These are phyloP conservation scores for Xestia sexstrigata DNA, from an alignment of 2,888 invertebrate genomes.

Conservation along the genomic window DNA sequence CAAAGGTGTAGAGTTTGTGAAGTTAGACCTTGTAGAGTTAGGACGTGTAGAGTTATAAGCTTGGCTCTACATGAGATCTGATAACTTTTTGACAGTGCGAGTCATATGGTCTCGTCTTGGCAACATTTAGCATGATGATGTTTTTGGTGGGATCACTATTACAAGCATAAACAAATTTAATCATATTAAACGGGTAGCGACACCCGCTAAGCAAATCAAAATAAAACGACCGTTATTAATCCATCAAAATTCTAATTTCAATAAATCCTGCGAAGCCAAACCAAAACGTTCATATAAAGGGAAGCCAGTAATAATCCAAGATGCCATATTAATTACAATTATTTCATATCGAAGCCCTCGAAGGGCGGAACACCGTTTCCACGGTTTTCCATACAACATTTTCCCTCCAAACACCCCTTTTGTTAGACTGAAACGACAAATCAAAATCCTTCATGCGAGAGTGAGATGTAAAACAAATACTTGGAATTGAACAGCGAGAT, in stretches of 20 bases:
- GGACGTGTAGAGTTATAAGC: too few relatives aligned
- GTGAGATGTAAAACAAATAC: slow-evolving; percentile 26
- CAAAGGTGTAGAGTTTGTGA: too few relatives aligned
- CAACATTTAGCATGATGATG: too few relatives aligned
- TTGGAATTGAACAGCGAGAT: slow-evolving; percentile 1
- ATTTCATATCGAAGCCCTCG: slow-evolving; percentile 70
- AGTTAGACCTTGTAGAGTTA: too few relatives aligned
- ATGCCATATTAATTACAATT: slow-evolving; percentile 83
- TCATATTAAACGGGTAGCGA: not conserved
- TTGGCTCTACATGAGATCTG: too few relatives aligned
- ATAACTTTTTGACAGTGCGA: too few relatives aligned
- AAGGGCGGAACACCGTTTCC: slow-evolving; percentile 64
- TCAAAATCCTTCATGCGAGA: slow-evolving; percentile 37
- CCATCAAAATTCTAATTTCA: slow-evolving; percentile 56
- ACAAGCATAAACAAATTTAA: not conserved
- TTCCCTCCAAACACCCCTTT: slow-evolving; percentile 67
- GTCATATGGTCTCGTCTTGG: too few relatives aligned
- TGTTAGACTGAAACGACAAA: slow-evolving; percentile 59
- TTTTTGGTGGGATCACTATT: not conserved
- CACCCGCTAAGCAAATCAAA: not conserved
- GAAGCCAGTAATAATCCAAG: slow-evolving; percentile 64
- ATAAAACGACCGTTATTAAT: slow-evolving; percentile 21
- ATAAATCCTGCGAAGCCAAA: slow-evolving; percentile 60
- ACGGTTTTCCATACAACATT: slow-evolving; percentile 62
- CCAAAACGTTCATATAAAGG: slow-evolving; percentile 51